Evolutionary conservation across 2,113 vertebrate genomes (phyloP), one percentile per base, ranked within the genome.

Genomic region (Piaya cayana): DNA sequence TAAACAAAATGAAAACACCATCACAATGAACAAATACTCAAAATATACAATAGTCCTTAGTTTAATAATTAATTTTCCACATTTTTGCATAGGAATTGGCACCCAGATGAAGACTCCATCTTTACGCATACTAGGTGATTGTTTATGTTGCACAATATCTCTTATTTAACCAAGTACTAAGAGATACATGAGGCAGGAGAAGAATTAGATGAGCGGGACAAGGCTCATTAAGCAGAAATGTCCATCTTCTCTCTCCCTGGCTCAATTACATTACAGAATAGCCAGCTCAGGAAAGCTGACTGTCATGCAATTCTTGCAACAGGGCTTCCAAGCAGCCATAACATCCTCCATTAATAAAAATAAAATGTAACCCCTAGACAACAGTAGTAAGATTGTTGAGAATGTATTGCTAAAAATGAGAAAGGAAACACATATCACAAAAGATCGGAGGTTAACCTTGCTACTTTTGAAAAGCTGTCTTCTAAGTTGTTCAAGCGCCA

Each of bases 1-100:
- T 98, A 95, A 95, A 97, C 81, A 95, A 49, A 95, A 86, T 22
- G 39, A 95, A 90, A 96, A 96, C 75, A 95, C 70, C 12, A 84
- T 96, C 64, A 96, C 94, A 93, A 95, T 67, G 37, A 82, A 75
- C 47, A 93, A 81, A 91, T 64, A 74, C 9, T 50, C 37, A 79
- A 85, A 29, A 81, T 19, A 12, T 23, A 90, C 7, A 32, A 86
- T 0, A 86, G 29, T 25, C 47, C 60, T 90, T 71, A 82, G 34
- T 68, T 88, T 53, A 82, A 69, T 52, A 25, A 90, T n/a, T 78
- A 8, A 64, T 32, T 53, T 92, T 39, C 22, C 67, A 70, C 6
- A 12, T 63, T 88, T 59, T 82, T 32, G 81, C 22, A 77, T 0
- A 69, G 20, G 37, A 89, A 62, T 37, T 65, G 26, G 62, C 42